Evolutionary conservation across 2,797 vertebrate species (phyloP), one percentile per base, ranked within the genome.

Genomic region (Onychomys leucogaster): DNA sequence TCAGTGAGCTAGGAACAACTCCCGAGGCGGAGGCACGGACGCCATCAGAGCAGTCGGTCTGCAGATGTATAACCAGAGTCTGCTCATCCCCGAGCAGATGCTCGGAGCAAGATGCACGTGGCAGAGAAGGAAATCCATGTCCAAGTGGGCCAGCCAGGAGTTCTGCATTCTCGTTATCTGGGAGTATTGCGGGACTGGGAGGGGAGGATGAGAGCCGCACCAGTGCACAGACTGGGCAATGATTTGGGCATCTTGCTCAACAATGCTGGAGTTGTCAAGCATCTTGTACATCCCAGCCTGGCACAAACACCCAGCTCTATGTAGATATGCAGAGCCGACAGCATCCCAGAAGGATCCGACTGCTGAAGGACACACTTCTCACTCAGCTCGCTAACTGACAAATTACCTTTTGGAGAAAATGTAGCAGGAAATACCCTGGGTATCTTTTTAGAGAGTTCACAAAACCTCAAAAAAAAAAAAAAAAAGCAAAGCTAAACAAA

Each of bases 181-280:
- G 89, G 88, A 61, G 94, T 41, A 52, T 5, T 49, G n/a, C 88
- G 61, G 59, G 55, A 0, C 37, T 55, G 80, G 78, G 43, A 77
- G 90, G 23, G 37, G 61, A 27, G 29, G 6, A 73, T 9, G 29
- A 17, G 43, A 63, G 52, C 81, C 0, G 9, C 32, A 21, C 41
- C 55, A 57, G 78, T 6, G 27, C 88, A 82, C 88, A 96, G 81
- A 32, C 25, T 29, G n/a, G 83, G 89, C 88, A 76, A 71, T 59
- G 37, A 41, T 94, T 93, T 92, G 93, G 92, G 96, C 93, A 91
- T 98, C 95, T 97, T 95, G 93, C 94, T 96, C 96, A 98, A 98
- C 97, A 98, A 98, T 69, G 97, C 97, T 92, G 94, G 97, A 93
- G 98, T 98, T 98, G 97, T 98, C 93, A 86, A 83, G 92, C n/a